Evolutionary conservation across 2,888 invertebrate genomes (phyloP), one percentile per base, ranked within the genome.

Genomic region (Eubasilissa splendida): DNA sequence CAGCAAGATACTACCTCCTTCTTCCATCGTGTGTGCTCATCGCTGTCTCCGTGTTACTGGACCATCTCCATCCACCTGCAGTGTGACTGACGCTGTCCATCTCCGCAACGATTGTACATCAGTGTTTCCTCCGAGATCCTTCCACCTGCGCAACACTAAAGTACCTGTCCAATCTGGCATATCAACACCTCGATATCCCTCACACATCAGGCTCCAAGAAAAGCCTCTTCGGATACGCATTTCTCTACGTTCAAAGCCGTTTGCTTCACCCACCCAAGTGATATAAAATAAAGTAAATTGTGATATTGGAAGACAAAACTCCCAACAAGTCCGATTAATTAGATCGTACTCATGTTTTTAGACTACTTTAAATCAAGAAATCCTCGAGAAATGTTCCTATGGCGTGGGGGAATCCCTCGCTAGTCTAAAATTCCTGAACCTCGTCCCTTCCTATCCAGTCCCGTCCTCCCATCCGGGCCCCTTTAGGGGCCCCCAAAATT

Each of bases 301-400:
- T 78, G 81, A 81, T 81, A 81, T 68, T 56, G 60, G 71, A 78
- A 80, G 76, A 58, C 50, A 68, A 31, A 73, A 60, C 81, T 76
- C 78, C 42, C 75, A 77, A 54, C 68, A 78, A 76, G 78, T 81
- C 75, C 73, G 63, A 80, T 71, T 74, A 65, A 74, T 73, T 65
- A 58, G 76, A 68, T 59, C 52, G 66, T 79, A 79, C 75, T 76
- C 68, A 76, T 54, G 65, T 70, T 76, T 76, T 68, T 75, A 79
- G 73, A 81, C 80, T 77, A 76, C 76, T 80, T 73, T 74, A 76
- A 54, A 65, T 73, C 54, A 14, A 73, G 42, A 71, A 80, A 66
- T 82, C 73, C 82, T 80, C 66, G 73, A 80, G 66, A 80, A 73
- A 82, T 80, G 82, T 82, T 82, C 82, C 82, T 80, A 79, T 50